phyloP scores from a whole-genome alignment of 2,888 invertebrate genomes.

The Cyclophora punctaria region DNA sequence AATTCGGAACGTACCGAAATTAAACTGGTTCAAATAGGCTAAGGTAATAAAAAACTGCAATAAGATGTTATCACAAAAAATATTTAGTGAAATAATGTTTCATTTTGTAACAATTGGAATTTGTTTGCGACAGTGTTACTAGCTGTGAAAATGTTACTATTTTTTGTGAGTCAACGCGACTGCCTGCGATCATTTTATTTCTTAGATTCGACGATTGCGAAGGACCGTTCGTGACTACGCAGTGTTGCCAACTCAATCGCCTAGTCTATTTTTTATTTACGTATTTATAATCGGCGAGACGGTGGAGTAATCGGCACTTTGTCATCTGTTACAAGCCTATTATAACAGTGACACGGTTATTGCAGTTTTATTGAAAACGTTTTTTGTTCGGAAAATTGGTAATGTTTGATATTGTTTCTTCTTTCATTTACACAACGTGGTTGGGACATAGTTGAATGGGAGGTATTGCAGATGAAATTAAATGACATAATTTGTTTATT shows the following conservation, averaged over 20 bases:
- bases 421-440: no score
- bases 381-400: not conserved
- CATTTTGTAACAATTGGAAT: slow-evolving; percentile 13
- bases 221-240: slow-evolving; percentile 38
- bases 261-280: slow-evolving; percentile 31
- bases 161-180: slow-evolving; percentile 23
- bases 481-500: no score
- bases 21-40: no score
- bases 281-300: slow-evolving; percentile 37
- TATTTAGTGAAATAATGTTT: not conserved
- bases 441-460: no score
- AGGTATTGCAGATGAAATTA: no score
- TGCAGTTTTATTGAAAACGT: not conserved
- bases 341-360: no score
- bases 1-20: no score
- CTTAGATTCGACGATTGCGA: slow-evolving; percentile 35
- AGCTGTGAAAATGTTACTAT: slow-evolving; percentile 18
- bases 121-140: slow-evolving; percentile 20
- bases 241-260: slow-evolving; percentile 33
- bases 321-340: no score
- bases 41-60: no score
- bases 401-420: no score
- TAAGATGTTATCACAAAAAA: no score
- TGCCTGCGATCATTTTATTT: slow-evolving; percentile 28
- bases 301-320: slow-evolving; percentile 28